A percentile compares a stretch with the other conserved stretches of the same genome.
phyloP scores from a whole-genome alignment of 2,888 invertebrate genomes.

The Drepanosiphum platanoidis region DNA sequence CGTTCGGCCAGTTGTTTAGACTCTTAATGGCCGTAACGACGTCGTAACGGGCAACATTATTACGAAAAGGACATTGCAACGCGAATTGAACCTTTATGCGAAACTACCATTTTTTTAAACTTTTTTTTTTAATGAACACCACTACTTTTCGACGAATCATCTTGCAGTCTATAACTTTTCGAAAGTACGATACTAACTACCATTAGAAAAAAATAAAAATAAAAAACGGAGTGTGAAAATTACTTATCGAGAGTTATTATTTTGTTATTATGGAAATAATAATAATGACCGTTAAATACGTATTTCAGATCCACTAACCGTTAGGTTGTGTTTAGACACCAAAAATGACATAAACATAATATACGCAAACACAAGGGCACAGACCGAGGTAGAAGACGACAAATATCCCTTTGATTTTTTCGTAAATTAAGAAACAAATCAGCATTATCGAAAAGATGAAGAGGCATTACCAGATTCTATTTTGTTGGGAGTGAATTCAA shows the following conservation, averaged over 20 bases:
- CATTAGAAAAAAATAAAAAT: neutral
- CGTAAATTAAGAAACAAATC: too few relatives aligned
- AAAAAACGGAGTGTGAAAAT: neutral
- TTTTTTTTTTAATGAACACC: constrained; percentile 1
- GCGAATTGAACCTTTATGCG: constrained; percentile 29
- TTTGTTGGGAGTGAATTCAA: too few relatives aligned
- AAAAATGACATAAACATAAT: too few relatives aligned
- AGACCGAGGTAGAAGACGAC: too few relatives aligned
- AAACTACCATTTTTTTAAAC: constrained; percentile 25
- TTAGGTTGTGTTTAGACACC: too few relatives aligned
- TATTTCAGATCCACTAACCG: constrained; percentile 1
- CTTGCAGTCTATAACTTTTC: constrained; percentile 44
- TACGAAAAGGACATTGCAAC: constrained; percentile 17
- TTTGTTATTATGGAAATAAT: too few relatives aligned
- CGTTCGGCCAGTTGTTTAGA: constrained; percentile 19
- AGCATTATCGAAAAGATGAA: too few relatives aligned
- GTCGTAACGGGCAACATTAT: constrained; percentile 44
- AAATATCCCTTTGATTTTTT: too few relatives aligned
- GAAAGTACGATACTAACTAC: constrained; percentile 18
- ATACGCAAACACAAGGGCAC: too few relatives aligned
- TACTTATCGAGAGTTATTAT: constrained; percentile 6
- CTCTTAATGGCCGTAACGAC: constrained; percentile 40
- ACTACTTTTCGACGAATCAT: constrained; percentile 29
- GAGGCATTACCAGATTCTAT: too few relatives aligned
- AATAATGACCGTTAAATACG: constrained; percentile 30